A percentile compares a stretch with the other conserved stretches of the same genome.
Evolutionary conservation across 92 coral and sea anemone species (phyloP).

Genomic region (Phymanthus crucifer): DNA sequence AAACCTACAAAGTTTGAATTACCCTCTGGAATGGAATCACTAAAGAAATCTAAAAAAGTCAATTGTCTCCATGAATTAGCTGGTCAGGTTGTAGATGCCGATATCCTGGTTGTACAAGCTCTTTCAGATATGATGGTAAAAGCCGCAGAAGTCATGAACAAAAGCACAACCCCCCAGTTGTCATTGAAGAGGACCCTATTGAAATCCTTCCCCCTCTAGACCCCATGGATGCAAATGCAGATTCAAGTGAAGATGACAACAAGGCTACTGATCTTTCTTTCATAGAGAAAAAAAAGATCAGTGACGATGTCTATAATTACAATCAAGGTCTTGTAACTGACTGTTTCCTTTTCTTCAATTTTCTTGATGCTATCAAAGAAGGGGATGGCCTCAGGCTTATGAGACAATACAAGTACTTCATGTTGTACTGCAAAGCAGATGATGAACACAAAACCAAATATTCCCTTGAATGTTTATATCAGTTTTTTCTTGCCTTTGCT

Average conservation of each 20-base stretch:
- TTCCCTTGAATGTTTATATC: slow-evolving; percentile 56
- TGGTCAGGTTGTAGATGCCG: slow-evolving; percentile 32
- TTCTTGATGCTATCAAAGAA: slow-evolving; percentile 61
- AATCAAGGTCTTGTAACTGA: slow-evolving; percentile 55
- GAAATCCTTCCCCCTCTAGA: slow-evolving; percentile 29
- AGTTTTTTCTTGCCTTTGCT: slow-evolving; percentile 46
- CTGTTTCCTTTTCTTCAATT: slow-evolving; percentile 40
- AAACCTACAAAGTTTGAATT: not conserved
- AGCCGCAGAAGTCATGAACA: slow-evolving; percentile 65
- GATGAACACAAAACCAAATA: slow-evolving; percentile 47
- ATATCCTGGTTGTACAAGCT: slow-evolving; percentile 52
- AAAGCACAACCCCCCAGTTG: slow-evolving; percentile 50
- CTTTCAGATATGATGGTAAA: slow-evolving; percentile 63
- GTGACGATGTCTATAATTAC: slow-evolving; percentile 59
- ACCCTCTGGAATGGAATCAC: not conserved
- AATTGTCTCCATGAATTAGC: not conserved
- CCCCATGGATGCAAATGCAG: too few species aligned
- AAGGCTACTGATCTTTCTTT: slow-evolving; percentile 20
- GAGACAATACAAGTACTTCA: slow-evolving; percentile 54
- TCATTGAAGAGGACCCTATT: not conserved
- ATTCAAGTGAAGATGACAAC: too few species aligned
- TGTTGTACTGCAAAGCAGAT: slow-evolving; percentile 59
- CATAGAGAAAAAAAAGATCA: slow-evolving; percentile 22
- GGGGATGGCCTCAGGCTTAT: slow-evolving; percentile 49
- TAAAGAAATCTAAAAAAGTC: not conserved